Evolutionary conservation across 2,113 vertebrate species (phyloP).

Genomic region (Anolis sagrei): DNA sequence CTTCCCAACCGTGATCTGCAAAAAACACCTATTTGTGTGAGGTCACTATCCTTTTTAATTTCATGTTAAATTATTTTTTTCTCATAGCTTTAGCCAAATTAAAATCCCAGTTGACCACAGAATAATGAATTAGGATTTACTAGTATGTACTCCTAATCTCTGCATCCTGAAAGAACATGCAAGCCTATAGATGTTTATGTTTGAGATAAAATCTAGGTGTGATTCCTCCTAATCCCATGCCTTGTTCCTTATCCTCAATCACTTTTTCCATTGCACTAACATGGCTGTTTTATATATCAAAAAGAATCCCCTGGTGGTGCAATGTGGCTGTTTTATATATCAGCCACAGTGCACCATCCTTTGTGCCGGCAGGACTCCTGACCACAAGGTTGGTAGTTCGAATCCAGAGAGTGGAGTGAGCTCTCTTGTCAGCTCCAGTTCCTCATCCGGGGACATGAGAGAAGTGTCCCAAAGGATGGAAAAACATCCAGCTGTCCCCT

Average conservation of each 20-base stretch:
- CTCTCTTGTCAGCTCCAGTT: no score
- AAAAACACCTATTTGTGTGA: neutral
- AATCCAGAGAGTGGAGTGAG: no score
- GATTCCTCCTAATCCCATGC: neutral
- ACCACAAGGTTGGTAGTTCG: no score
- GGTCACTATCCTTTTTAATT: neutral
- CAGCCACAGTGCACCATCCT: no score
- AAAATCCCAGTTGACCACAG: neutral
- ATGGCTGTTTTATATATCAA: neutral
- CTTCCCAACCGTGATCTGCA: neutral
- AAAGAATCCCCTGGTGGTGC: no score
- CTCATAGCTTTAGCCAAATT: neutral
- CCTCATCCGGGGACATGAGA: no score
- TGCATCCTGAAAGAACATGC: neutral
- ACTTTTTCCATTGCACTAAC: neutral
- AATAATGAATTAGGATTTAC: neutral
- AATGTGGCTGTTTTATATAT: no score
- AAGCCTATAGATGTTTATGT: neutral
- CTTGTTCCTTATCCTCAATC: neutral
- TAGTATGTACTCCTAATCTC: neutral
- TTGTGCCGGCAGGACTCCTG: no score
- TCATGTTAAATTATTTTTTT: neutral
- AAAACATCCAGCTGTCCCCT: no score
- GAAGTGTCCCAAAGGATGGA: no score
- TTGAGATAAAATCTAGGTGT: neutral